Conservation (phyloP, 2,888 invertebrate genomes). For the Acrobasis consociella region DNA sequence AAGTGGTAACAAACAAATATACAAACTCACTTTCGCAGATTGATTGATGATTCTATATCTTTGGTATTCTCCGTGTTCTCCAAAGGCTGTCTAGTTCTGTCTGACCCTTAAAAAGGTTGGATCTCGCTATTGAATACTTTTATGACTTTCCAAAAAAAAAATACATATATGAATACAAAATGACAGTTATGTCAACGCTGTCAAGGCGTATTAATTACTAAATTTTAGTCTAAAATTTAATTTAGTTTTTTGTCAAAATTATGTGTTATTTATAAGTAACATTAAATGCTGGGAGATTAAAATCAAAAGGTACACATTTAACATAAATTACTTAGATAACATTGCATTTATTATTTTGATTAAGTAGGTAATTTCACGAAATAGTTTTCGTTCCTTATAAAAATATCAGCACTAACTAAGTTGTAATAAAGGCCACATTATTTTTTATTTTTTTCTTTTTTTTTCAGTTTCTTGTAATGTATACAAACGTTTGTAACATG, state of each 20-base stretch:
- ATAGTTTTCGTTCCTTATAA: too few species aligned
- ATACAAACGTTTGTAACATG: slow-evolving; percentile 42
- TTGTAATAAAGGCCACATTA: neutral
- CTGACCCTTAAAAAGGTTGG: too few species aligned
- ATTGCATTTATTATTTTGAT: too few species aligned
- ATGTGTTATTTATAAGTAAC: slow-evolving; percentile 19
- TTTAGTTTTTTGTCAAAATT: slow-evolving; percentile 21
- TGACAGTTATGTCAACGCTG: neutral
- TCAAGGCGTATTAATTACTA: neutral
- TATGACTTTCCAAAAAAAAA: neutral
- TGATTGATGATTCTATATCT: too few species aligned
- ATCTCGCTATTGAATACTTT: neutral
- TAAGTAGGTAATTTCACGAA: too few species aligned
- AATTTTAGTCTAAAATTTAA: slow-evolving; percentile 11
- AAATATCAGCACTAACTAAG: too few species aligned
- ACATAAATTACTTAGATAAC: neutral
- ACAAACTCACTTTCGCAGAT: too few species aligned
- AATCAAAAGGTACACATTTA: neutral
- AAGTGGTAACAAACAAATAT: too few species aligned
- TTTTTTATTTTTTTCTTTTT: slow-evolving; percentile 31
- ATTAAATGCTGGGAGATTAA: neutral
- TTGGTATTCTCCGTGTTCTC: too few species aligned
- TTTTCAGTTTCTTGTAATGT: slow-evolving; percentile 30
- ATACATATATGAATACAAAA: neutral
- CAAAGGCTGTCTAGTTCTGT: too few species aligned